phyloP scores from a whole-genome alignment of 1,140 invertebrate species.

The Zaprionus kolodkinae region DNA sequence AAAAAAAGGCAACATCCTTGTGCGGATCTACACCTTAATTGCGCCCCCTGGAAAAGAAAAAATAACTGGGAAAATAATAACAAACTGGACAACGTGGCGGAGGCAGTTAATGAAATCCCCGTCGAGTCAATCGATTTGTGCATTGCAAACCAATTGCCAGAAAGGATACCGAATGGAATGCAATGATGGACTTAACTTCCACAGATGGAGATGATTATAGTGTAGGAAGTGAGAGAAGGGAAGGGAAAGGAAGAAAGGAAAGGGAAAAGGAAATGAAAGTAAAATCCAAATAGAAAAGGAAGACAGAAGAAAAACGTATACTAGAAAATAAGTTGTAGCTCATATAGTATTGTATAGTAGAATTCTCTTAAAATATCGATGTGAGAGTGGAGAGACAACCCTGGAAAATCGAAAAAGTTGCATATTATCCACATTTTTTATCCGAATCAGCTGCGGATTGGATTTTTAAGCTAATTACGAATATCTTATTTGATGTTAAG shows the following conservation, averaged over 20 bases:
- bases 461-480: no score
- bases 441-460: no score
- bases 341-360: no score
- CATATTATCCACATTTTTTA: no score
- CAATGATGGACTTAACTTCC: slow-evolving; percentile 18
- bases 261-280: neutral
- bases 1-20: slow-evolving; percentile 46
- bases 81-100: slow-evolving; percentile 43
- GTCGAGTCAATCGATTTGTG: slow-evolving; percentile 67
- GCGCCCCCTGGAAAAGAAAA: slow-evolving; percentile 19
- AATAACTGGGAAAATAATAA: neutral
- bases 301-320: neutral
- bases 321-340: no score
- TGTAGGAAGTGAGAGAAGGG: neutral
- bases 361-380: no score
- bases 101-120: slow-evolving; percentile 59
- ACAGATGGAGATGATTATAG: neutral
- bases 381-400: no score
- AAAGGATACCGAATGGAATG: slow-evolving; percentile 38
- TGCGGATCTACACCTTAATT: slow-evolving; percentile 80
- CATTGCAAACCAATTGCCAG: slow-evolving; percentile 68
- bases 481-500: no score
- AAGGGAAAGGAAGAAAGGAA: no score
- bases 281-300: neutral
- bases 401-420: no score